Conservation (phyloP, 2,888 invertebrate genomes). For the Cristatella mucedo region DNA sequence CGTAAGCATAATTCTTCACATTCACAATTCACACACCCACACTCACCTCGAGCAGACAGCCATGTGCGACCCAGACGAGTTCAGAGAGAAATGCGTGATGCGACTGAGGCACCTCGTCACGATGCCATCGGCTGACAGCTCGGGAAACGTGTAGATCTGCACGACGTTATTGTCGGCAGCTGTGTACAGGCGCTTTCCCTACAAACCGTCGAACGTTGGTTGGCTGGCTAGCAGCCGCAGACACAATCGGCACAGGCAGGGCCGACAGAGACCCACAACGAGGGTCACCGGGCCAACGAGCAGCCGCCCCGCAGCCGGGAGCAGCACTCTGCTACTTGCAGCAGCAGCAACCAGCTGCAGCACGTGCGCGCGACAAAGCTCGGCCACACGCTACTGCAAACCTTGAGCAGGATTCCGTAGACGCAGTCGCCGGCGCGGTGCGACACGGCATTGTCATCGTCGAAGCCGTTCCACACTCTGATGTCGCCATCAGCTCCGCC, state of each 20-base stretch:
- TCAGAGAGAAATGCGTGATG: constrained; percentile 63
- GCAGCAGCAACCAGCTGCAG: no score
- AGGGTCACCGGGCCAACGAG: no score
- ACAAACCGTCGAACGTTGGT: no score
- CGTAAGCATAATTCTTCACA: no score
- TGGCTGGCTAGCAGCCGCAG: no score
- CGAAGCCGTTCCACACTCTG: constrained; percentile 66
- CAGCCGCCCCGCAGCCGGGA: no score
- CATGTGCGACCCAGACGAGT: constrained; percentile 49
- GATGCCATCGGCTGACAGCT: constrained; percentile 62
- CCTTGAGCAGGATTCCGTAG: constrained; percentile 55
- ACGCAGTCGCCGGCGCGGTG: constrained; percentile 70
- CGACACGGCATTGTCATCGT: constrained; percentile 64
- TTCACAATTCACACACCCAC: no score
- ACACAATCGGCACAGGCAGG: no score
- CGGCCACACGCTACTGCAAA: no score
- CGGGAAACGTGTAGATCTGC: constrained; percentile 62
- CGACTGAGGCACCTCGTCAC: constrained; percentile 70
- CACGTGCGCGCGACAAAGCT: no score
- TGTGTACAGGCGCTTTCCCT: constrained; percentile 59
- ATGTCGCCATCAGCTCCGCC: constrained; percentile 84
- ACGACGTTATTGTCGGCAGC: constrained; percentile 70
- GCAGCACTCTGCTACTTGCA: no score
- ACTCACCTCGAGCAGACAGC: constrained; percentile 49
- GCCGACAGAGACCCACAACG: no score